Evolutionary conservation across 2,888 invertebrate species (phyloP).

Genomic region (Mystacides longicornis): DNA sequence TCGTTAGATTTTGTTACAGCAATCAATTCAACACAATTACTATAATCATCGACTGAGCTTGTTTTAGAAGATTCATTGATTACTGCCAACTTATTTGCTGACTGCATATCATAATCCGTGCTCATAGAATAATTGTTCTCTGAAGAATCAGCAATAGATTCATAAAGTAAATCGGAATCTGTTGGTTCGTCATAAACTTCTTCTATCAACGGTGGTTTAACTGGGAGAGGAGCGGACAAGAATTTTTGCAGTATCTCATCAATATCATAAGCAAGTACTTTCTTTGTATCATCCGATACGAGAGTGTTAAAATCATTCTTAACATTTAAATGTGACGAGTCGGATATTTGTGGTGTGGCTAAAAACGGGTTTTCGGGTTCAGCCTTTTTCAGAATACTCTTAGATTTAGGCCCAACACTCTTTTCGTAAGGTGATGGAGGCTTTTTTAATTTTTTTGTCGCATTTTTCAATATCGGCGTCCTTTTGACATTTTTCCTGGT

Average conservation of each 20-base stretch:
- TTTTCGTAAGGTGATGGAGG: not conserved
- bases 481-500: slow-evolving; percentile 5
- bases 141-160: not conserved
- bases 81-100: not conserved
- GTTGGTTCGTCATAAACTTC: not conserved
- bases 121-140: not conserved
- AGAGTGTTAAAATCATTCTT: not conserved
- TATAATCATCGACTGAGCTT: too few relatives aligned
- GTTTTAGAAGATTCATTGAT: not conserved
- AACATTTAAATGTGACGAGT: too few relatives aligned
- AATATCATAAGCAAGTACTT: not conserved
- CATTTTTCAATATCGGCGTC: not conserved
- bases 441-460: not conserved
- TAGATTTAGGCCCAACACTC: not conserved
- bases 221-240: not conserved
- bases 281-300: not conserved
- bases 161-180: not conserved
- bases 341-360: not conserved
- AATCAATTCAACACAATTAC: not conserved
- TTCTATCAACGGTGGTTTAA: not conserved
- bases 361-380: not conserved
- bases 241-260: too few relatives aligned
- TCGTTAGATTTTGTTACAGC: not conserved
- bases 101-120: not conserved
- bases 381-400: not conserved